Evolutionary conservation across 2,888 invertebrate genomes (phyloP), one percentile per base, ranked within the genome.

Genomic region (Stenodera caucasica): DNA sequence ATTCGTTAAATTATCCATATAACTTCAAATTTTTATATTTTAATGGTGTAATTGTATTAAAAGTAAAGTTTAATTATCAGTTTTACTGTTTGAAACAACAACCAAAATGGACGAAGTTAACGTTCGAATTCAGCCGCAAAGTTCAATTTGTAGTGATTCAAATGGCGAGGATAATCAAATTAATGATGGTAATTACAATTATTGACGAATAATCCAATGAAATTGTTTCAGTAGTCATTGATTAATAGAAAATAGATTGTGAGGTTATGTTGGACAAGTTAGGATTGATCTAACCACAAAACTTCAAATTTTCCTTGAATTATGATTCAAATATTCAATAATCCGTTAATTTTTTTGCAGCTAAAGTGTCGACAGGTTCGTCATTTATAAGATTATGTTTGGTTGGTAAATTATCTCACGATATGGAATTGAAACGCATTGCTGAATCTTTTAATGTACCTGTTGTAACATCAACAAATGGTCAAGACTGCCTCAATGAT

Each of bases 391-490:
- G 32, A 52, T 33, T 89, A 78, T 89, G 89, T 74, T 80, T 89
- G 68, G 83, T 89, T 68, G 89, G 88, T 59, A 78, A 78, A 69
- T 80, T 86, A 53, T 79, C 81, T 32, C 80, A 82, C 65, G 85
- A 88, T 80, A 78, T 81, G 65, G 78, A 77, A 57, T 80, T 85
- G 52, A 77, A 83, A 61, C 81, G 81, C 69, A 85, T 86, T 63
- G 88, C 88, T 59, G 83, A 85, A 74, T 83, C 81, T 66, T 88
- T 88, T 79, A 83, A 83, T 57, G 82, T 88, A 60, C 86, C 88
- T 67, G 83, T 89, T 68, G 81, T 87, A 51, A 83, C 81, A 67
- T 88, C 88, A 67, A 83, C 84, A 75, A 84, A 84, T 70, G 89
- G 88, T 59, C 74, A 81, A 72, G 88, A 88, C 76, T 83, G 84